A percentile compares a stretch with the other conserved stretches of the same genome.
Conservation (phyloP, 2,888 invertebrate genomes). For the Melolontha melolontha region DNA sequence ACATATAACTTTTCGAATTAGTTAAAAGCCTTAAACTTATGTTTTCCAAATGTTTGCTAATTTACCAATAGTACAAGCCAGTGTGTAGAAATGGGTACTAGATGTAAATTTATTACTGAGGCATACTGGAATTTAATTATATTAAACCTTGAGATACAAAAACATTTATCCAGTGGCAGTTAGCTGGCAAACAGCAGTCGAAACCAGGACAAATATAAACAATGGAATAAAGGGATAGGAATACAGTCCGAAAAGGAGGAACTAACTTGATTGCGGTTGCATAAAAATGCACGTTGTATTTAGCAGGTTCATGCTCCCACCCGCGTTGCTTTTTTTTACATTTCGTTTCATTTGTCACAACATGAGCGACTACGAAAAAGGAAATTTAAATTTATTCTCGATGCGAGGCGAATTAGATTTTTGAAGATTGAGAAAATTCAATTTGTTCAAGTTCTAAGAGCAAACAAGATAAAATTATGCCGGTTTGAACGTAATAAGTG, state of each 20-base stretch:
- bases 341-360: slow-evolving; percentile 13
- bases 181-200: background rate
- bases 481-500: too few species aligned
- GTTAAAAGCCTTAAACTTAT: background rate
- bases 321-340: background rate
- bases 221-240: slow-evolving; percentile 11
- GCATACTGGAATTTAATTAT: slow-evolving; percentile 42
- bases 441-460: too few species aligned
- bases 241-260: background rate
- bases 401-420: too few species aligned
- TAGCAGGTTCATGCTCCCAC: background rate
- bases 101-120: slow-evolving; percentile 35
- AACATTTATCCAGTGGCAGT: slow-evolving; percentile 24
- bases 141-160: slow-evolving; percentile 40
- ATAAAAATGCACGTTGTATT: slow-evolving; percentile 27
- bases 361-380: background rate
- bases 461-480: background rate
- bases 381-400: slow-evolving; percentile 4
- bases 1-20: too few species aligned
- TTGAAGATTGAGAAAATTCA: too few species aligned
- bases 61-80: background rate
- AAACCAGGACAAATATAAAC: slow-evolving; percentile 22
- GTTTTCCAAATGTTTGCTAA: background rate
- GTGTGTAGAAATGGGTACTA: slow-evolving; percentile 10
- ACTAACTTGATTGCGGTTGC: slow-evolving; percentile 14